Conservation (phyloP, 2,113 vertebrate species). For the Pluvialis apricaria region DNA sequence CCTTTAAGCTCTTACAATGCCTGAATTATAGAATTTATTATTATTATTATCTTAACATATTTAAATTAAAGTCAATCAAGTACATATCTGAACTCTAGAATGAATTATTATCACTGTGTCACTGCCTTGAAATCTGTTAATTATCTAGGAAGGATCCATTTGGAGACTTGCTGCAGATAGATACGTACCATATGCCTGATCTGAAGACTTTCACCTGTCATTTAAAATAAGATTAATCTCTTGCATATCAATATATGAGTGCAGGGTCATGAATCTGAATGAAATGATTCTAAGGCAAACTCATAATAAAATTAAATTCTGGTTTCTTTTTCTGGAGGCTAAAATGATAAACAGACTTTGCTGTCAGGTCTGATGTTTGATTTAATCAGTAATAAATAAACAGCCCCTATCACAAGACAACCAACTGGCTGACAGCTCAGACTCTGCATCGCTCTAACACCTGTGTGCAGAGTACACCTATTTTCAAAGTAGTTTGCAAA, state of each 20-base stretch:
- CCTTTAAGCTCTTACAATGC: slow-evolving; percentile 8
- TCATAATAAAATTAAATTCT: neutral
- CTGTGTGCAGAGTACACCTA: neutral
- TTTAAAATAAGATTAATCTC: slow-evolving; percentile 25
- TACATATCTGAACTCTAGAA: slow-evolving; percentile 22
- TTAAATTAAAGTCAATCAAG: slow-evolving; percentile 41
- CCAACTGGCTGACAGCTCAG: neutral
- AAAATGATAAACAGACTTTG: slow-evolving; percentile 2
- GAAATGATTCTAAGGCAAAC: neutral
- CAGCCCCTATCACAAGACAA: neutral
- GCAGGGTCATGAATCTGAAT: neutral
- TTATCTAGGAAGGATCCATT: slow-evolving; percentile 27
- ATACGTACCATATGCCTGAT: neutral
- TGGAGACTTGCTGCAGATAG: neutral
- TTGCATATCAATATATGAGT: slow-evolving; percentile 9
- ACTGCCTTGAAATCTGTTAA: slow-evolving; percentile 32
- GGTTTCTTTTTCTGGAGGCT: neutral
- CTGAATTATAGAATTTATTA: slow-evolving; percentile 31
- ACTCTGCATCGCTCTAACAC: neutral
- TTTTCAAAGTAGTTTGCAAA: neutral
- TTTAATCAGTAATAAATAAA: neutral
- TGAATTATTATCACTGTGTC: slow-evolving; percentile 15
- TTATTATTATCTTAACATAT: neutral
- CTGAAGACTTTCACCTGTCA: slow-evolving; percentile 21
- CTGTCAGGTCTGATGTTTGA: neutral